Conservation (phyloP, 2,797 vertebrate genomes). For the Enteromius trimaculatus region DNA sequence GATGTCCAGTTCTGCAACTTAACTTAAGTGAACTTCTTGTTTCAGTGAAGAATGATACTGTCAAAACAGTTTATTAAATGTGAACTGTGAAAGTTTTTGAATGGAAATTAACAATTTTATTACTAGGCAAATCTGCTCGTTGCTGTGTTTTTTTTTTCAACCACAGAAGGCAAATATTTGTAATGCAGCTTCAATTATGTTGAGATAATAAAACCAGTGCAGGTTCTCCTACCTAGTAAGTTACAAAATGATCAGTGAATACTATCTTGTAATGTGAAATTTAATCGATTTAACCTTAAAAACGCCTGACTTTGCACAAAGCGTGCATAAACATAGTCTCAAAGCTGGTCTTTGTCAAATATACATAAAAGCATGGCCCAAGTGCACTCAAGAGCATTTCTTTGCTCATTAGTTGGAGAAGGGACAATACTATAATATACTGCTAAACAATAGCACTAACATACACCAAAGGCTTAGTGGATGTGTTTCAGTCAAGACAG, state of each 20-base stretch:
- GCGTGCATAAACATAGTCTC: not conserved
- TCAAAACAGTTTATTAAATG: conserved; percentile 18
- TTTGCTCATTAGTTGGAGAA: not conserved
- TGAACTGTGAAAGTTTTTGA: not conserved
- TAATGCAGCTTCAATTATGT: not conserved
- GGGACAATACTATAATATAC: not conserved
- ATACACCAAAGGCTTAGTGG: not conserved
- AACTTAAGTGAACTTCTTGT: conserved; percentile 42
- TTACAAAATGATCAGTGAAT: not conserved
- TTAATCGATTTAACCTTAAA: not conserved
- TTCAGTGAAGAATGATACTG: conserved; percentile 30
- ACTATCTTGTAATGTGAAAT: not conserved
- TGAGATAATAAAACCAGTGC: not conserved
- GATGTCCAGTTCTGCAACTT: conserved; percentile 28
- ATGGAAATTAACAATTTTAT: not conserved
- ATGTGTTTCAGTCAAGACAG: conserved; percentile 20
- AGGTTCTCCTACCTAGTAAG: not conserved
- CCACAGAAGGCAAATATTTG: not conserved
- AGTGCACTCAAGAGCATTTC: not conserved
- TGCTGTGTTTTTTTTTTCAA: not conserved
- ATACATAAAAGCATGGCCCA: not conserved
- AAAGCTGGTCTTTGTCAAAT: not conserved
- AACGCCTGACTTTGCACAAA: not conserved
- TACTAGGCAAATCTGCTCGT: not conserved
- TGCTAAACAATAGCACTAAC: not conserved